Conservation (phyloP, 2,888 invertebrate species). For the Cephus spinipes region DNA sequence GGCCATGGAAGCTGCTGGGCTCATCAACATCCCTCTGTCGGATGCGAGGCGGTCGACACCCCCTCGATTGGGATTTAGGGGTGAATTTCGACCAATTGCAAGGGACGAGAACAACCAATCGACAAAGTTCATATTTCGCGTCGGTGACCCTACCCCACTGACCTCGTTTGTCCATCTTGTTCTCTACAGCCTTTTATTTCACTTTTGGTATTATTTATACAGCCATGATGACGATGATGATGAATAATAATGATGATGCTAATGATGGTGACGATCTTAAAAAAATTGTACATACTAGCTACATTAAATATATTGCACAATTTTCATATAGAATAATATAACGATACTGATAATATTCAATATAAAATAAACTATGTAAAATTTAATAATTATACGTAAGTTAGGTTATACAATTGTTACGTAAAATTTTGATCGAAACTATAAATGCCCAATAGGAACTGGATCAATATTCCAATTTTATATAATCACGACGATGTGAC, state of each 20-base stretch:
- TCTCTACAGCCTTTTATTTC: neutral
- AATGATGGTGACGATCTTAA: neutral
- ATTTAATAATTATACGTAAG: neutral
- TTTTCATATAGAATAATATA: neutral
- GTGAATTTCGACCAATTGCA: slow-evolving; percentile 46
- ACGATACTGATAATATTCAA: neutral
- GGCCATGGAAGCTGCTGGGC: slow-evolving; percentile 38
- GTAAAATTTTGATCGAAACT: neutral
- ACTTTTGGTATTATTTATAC: neutral
- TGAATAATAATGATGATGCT: neutral
- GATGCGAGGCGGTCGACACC: neutral
- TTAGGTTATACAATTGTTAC: neutral
- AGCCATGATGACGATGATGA: neutral
- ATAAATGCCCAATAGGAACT: neutral
- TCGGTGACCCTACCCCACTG: slow-evolving; percentile 44
- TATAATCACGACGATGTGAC: neutral
- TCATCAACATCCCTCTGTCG: slow-evolving; percentile 13
- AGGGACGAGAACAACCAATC: slow-evolving; percentile 51
- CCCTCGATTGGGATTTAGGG: neutral
- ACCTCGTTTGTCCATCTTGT: slow-evolving; percentile 40
- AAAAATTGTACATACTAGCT: neutral
- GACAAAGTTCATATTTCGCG: slow-evolving; percentile 43
- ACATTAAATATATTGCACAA: neutral
- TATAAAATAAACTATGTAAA: neutral
- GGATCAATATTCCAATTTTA: neutral